Conservation (phyloP, 2,113 vertebrate species). For the Brachirus orientalis region DNA sequence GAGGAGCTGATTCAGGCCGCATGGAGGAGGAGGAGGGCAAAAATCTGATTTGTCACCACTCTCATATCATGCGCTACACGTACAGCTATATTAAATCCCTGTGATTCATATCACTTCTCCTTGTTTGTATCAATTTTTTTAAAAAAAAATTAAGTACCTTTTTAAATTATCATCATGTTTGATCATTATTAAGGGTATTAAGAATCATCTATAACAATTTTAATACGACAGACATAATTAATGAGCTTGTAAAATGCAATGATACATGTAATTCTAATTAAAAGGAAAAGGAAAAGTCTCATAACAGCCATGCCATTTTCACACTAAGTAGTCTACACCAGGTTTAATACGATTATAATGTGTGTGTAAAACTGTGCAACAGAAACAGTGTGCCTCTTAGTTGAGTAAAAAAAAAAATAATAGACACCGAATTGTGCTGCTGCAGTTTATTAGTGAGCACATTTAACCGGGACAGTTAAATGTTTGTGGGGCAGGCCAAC, state of each 20-base stretch:
- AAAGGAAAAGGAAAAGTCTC: slow-evolving; percentile 14
- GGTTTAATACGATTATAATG: slow-evolving; percentile 35
- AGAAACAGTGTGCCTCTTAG: slow-evolving; percentile 30
- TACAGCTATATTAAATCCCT: slow-evolving; percentile 18
- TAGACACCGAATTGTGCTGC: slow-evolving; percentile 15
- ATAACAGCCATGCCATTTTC: slow-evolving; percentile 18
- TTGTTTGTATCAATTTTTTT: slow-evolving; percentile 8
- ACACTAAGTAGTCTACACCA: slow-evolving; percentile 21
- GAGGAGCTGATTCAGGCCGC: slow-evolving; percentile 68
- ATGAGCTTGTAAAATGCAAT: slow-evolving; percentile 18
- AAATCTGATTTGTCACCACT: slow-evolving; percentile 47
- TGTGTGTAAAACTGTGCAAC: slow-evolving; percentile 18
- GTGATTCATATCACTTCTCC: slow-evolving; percentile 1
- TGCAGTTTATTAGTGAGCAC: slow-evolving; percentile 43
- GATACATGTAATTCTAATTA: slow-evolving; percentile 37
- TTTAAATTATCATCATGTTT: slow-evolving; percentile 14
- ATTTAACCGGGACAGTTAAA: slow-evolving; percentile 49
- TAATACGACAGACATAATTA: slow-evolving; percentile 33
- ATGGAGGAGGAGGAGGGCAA: slow-evolving; percentile 41
- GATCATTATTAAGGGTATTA: slow-evolving; percentile 3
- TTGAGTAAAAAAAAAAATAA: slow-evolving; percentile 26
- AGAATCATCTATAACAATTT: slow-evolving; percentile 18
- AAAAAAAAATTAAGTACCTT: too few species aligned
- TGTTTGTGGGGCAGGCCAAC: slow-evolving; percentile 57
- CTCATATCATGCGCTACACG: slow-evolving; percentile 30